Percentiles rank a stretch among this genome's conserved stretches.
Conservation (phyloP, 1,140 invertebrate genomes). For the Cherax destructor region DNA sequence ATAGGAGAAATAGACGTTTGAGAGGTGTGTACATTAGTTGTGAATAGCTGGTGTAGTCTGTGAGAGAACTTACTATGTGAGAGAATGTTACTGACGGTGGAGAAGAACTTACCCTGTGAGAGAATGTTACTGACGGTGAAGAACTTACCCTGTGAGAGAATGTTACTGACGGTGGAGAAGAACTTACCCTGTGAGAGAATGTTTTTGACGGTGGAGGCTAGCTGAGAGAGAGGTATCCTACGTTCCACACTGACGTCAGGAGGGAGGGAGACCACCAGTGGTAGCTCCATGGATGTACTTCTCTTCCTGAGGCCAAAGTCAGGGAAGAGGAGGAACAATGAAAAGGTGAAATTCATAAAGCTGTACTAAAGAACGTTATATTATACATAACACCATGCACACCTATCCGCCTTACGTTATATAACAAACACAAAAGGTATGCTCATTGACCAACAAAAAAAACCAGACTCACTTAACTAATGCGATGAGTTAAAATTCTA, state of each 20-base stretch:
- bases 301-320: constrained; percentile 4
- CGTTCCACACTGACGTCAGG: constrained; percentile 36
- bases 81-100: neutral
- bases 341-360: too few relatives aligned
- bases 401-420: too few relatives aligned
- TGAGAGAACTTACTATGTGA: neutral
- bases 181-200: constrained; percentile 8
- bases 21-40: neutral
- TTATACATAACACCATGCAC: too few relatives aligned
- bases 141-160: neutral
- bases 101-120: neutral
- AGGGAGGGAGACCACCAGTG: constrained; percentile 18
- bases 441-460: too few relatives aligned
- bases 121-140: neutral
- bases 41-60: neutral
- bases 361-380: too few relatives aligned
- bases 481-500: too few relatives aligned
- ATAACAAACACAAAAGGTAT: too few relatives aligned
- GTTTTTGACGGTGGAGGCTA: neutral
- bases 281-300: constrained; percentile 27
- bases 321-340: too few relatives aligned
- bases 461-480: too few relatives aligned
- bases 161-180: neutral
- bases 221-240: constrained; percentile 10
- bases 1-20: too few relatives aligned